Evolutionary conservation across 2,888 invertebrate genomes (phyloP).

Genomic region (Tanytarsus gracilentus): DNA sequence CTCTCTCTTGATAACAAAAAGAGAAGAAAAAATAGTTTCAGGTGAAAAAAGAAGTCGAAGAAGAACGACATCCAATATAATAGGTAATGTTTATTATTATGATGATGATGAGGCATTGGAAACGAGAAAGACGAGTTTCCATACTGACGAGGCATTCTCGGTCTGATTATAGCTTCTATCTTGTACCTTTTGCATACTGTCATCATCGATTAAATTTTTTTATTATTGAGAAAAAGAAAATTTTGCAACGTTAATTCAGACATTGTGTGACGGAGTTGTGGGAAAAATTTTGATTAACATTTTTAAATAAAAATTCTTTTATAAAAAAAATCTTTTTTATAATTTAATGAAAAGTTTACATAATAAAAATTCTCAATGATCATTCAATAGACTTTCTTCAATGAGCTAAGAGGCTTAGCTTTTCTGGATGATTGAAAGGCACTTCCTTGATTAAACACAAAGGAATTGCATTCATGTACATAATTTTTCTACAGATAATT

Average conservation of each 20-base stretch:
- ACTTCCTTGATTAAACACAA: constrained; percentile 11
- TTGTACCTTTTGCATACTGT: too few species aligned
- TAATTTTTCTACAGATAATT: constrained; percentile 14
- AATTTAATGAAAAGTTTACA: too few species aligned
- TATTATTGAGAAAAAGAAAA: too few species aligned
- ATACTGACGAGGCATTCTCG: too few species aligned
- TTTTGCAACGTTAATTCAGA: too few species aligned
- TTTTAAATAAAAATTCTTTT: too few species aligned
- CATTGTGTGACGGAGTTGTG: too few species aligned
- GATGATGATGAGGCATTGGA: constrained; percentile 2
- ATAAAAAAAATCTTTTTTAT: too few species aligned
- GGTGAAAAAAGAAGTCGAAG: background rate
- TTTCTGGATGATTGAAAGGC: background rate
- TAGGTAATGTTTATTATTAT: constrained; percentile 12
- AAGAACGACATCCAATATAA: constrained; percentile 17
- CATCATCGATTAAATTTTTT: too few species aligned
- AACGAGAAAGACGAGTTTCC: constrained; percentile 18
- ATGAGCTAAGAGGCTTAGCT: too few species aligned
- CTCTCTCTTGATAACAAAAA: background rate
- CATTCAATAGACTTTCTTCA: background rate
- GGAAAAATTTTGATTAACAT: too few species aligned
- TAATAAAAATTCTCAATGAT: background rate
- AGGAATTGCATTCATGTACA: constrained; percentile 8
- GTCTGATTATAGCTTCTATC: too few species aligned
- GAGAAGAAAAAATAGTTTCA: background rate